Evolutionary conservation across 2,888 invertebrate genomes (phyloP), one percentile per base, ranked within the genome.

Genomic region (Dendrolimus pini): DNA sequence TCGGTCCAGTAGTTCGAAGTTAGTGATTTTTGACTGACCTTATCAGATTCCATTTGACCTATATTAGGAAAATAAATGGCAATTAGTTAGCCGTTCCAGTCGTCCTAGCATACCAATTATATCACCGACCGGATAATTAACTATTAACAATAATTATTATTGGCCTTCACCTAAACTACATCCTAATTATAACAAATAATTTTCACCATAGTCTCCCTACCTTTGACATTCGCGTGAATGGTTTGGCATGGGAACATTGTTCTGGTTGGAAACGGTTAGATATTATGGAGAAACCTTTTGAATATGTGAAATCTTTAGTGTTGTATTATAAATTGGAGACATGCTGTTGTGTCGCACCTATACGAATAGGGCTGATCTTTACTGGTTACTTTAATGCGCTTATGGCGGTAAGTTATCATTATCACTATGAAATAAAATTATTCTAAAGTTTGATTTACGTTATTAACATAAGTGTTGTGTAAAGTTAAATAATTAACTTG

Each of bases 131-230:
- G 64, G 61, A 65, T 67, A 77, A 78, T 78, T 73, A 75, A 60
- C 60, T 54, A 54, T 41, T 41, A 54, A n/a, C 54, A 30, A 54
- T n/a, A 53, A 58, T 57, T 59, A 52, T 47, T 52, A 53, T 66
- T 71, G 80, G 75, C 84, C 83, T 81, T 79, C 57, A 30, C 60
- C n/a, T 72, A 69, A 75, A 81, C 58, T 41, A 65, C 80, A 78
- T 86, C 85, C 85, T 85, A 74, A 83, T 85, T 84, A 83, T 59
- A 59, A 60, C 65, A 60, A 69, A 65, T 67, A 70, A 68, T 66
- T 67, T 69, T 57, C 61, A 52, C 58, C 57, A 57, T 58, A 60
- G 47, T 41, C 42, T 12, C 41, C 14, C 41, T 18, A 41, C 14
- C 55, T 56, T 62, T 68, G 56, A 63, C 55, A 64, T 58, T 63